Conservation (phyloP, 2,888 invertebrate species). For the Sinelater perroti region DNA sequence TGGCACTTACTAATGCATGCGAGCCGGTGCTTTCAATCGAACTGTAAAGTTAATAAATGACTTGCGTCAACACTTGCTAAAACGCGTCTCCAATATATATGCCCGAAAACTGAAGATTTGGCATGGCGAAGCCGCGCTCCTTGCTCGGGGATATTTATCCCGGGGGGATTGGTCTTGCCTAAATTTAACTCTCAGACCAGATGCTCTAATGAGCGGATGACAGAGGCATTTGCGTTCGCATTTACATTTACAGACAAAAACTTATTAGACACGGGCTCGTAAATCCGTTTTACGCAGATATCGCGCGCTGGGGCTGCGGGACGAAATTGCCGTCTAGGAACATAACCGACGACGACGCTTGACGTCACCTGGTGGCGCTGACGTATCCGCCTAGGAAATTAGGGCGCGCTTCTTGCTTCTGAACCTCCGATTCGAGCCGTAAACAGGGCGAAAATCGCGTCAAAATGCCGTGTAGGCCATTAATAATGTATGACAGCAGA, state of each 20-base stretch:
- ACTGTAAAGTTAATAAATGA: too few relatives aligned
- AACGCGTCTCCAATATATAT: too few relatives aligned
- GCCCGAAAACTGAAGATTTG: too few relatives aligned
- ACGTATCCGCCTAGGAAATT: constrained; percentile 6
- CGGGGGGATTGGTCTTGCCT: too few relatives aligned
- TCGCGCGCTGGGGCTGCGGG: constrained; percentile 13
- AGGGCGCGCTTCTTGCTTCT: neutral
- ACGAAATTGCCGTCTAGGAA: constrained; percentile 20
- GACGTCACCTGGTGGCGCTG: constrained; percentile 14
- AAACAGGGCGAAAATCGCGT: neutral
- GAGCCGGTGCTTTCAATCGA: too few relatives aligned
- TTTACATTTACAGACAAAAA: constrained; percentile 15
- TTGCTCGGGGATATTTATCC: too few relatives aligned
- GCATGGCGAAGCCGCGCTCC: too few relatives aligned
- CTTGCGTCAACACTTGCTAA: too few relatives aligned
- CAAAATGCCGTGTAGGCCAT: neutral
- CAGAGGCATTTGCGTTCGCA: neutral
- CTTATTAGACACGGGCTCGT: constrained; percentile 11
- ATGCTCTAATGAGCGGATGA: constrained; percentile 1
- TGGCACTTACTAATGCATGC: too few relatives aligned
- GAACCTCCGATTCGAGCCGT: too few relatives aligned
- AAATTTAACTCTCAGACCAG: constrained; percentile 1
- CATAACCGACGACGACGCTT: constrained; percentile 17
- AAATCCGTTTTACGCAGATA: constrained; percentile 17
- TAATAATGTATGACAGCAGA: neutral